A percentile compares a stretch with the other conserved stretches of the same genome.
phyloP scores from a whole-genome alignment of 2,888 invertebrate genomes.

The Napeogenes sylphis region DNA sequence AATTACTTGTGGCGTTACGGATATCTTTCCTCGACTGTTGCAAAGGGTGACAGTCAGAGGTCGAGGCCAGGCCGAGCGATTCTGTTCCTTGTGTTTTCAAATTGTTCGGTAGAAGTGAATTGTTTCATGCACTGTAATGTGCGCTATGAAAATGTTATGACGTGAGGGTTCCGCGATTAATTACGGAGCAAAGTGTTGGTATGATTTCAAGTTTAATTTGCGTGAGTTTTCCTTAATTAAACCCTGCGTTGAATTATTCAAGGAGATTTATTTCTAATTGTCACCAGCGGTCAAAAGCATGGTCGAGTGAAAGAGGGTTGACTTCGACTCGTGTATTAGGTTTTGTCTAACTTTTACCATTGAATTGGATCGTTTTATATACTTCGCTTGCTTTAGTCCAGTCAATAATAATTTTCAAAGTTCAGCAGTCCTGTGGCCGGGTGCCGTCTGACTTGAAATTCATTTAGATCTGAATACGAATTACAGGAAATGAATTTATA shows the following conservation, averaged over 20 bases:
- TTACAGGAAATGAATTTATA: constrained; percentile 60
- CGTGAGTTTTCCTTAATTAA: constrained; percentile 30
- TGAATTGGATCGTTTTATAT: constrained; percentile 49
- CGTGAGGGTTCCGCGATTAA: constrained; percentile 47
- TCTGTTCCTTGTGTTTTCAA: constrained; percentile 19
- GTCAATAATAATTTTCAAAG: constrained; percentile 64
- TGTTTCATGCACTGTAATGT: constrained; percentile 25
- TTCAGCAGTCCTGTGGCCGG: constrained; percentile 53
- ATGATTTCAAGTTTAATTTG: constrained; percentile 31
- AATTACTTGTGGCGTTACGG: constrained; percentile 68
- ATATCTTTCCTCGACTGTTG: constrained; percentile 39
- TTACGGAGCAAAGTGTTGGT: constrained; percentile 40
- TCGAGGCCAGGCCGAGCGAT: constrained; percentile 18
- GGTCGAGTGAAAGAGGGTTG: constrained; percentile 28
- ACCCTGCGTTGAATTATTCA: constrained; percentile 32
- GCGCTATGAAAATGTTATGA: constrained; percentile 55
- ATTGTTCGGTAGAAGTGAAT: constrained; percentile 21
- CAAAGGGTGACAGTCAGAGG: constrained; percentile 24
- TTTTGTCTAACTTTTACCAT: constrained; percentile 48
- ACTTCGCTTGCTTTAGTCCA: constrained; percentile 52
- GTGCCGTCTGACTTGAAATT: constrained; percentile 56
- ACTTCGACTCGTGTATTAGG: constrained; percentile 4
- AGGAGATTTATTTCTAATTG: constrained; percentile 25
- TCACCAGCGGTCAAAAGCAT: constrained; percentile 26
- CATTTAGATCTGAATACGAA: constrained; percentile 61